phyloP scores from a whole-genome alignment of 1,140 invertebrate genomes.

The Eumeta japonica region DNA sequence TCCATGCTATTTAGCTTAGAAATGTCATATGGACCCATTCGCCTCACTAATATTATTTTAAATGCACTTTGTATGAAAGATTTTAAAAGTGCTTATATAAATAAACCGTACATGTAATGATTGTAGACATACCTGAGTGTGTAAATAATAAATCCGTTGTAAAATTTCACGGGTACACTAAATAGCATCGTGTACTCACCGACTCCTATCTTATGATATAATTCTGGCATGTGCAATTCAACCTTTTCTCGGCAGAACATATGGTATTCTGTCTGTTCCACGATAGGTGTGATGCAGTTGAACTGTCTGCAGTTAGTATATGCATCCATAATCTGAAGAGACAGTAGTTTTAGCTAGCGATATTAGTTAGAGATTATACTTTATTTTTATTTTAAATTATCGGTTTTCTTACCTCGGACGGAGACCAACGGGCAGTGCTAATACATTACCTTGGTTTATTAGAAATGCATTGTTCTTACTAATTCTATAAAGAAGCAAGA shows the following conservation, averaged over 20 bases:
- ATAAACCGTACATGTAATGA: too few relatives aligned
- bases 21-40: too few relatives aligned
- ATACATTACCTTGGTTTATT: slow-evolving; percentile 90
- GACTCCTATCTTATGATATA: slow-evolving; percentile 94
- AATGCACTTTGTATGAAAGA: too few relatives aligned
- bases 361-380: not conserved
- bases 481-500: slow-evolving; percentile 69
- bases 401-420: slow-evolving; percentile 65
- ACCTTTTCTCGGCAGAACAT: slow-evolving; percentile 94
- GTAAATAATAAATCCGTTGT: too few relatives aligned
- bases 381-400: not conserved
- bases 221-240: slow-evolving; percentile 92
- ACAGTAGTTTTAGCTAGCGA: not conserved
- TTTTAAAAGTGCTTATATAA: too few relatives aligned
- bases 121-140: too few relatives aligned
- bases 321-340: slow-evolving; percentile 83
- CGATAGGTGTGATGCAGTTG: slow-evolving; percentile 92
- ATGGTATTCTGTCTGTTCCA: slow-evolving; percentile 95
- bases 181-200: too few relatives aligned
- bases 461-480: slow-evolving; percentile 88
- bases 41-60: too few relatives aligned
- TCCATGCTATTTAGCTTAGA: too few relatives aligned
- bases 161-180: too few relatives aligned
- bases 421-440: slow-evolving; percentile 88
- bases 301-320: slow-evolving; percentile 95